These are phyloP conservation scores for Cyprinella venusta DNA, from an alignment of 2,797 vertebrate genomes.

Conservation along the genomic window DNA sequence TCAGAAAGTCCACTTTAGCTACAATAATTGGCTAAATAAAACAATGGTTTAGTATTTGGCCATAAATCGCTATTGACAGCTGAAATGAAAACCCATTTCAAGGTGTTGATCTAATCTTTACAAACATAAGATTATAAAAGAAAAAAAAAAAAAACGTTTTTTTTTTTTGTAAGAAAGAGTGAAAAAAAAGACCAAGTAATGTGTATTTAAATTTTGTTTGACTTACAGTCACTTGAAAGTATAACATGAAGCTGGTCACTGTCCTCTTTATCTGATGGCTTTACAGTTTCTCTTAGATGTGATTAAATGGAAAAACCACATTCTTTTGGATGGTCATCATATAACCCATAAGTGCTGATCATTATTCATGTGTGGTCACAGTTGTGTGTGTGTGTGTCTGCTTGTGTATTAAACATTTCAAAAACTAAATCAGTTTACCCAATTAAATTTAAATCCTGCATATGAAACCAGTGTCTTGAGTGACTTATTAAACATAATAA, in stretches of 20 bases:
- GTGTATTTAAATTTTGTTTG: neutral
- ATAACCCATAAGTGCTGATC: neutral
- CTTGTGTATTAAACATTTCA: slow-evolving; percentile 3
- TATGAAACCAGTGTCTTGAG: neutral
- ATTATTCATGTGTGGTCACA: neutral
- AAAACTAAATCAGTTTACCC: neutral
- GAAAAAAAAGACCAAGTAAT: neutral
- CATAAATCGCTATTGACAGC: neutral
- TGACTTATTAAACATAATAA: neutral
- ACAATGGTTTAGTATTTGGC: neutral
- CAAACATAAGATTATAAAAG: neutral
- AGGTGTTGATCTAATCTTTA: neutral
- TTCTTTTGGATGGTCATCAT: neutral
- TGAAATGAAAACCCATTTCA: neutral
- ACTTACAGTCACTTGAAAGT: neutral
- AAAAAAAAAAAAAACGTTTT: neutral
- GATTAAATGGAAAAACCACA: neutral
- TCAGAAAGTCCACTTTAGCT: neutral
- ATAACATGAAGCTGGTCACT: slow-evolving; percentile 2
- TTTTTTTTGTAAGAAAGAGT: neutral
- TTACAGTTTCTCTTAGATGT: neutral
- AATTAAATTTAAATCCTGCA: neutral
- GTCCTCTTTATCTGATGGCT: neutral
- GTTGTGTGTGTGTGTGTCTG: neutral
- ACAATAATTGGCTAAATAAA: neutral